These are phyloP conservation scores for Lamprologus speciosus DNA, from an alignment of 2,113 vertebrate genomes.

Conservation along the genomic window DNA sequence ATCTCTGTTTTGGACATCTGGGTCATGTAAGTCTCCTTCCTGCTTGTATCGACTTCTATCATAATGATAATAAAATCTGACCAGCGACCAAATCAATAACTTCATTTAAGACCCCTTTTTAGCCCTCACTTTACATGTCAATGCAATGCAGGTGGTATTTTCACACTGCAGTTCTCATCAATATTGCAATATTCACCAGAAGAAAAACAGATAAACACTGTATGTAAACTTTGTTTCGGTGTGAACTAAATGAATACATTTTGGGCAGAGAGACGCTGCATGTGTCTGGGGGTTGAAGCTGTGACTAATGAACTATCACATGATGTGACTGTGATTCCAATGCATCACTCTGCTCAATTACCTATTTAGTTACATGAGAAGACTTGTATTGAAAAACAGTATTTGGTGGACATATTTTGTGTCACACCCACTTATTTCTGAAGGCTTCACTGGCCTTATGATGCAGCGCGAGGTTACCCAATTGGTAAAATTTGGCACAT, in stretches of 20 bases:
- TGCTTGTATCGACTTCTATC: background rate
- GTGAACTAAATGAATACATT: background rate
- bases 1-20: background rate
- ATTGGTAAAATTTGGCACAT: background rate
- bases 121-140: background rate
- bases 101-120: background rate
- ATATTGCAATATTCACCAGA: background rate
- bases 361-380: background rate
- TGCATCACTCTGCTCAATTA: background rate
- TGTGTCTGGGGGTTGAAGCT: background rate
- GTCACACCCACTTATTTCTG: background rate
- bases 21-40: background rate
- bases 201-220: background rate
- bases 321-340: background rate
- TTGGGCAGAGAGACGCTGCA: background rate
- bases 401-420: background rate
- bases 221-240: background rate
- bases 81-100: background rate
- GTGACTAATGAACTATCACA: slow-evolving; percentile 11
- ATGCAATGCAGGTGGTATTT: background rate
- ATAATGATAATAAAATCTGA: background rate
- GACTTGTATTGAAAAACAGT: background rate
- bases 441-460: background rate
- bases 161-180: background rate
- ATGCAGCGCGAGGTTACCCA: background rate